Evolutionary conservation across 1,140 invertebrate species (phyloP), one percentile per base, ranked within the genome.

Genomic region (Lordiphosa mommai): DNA sequence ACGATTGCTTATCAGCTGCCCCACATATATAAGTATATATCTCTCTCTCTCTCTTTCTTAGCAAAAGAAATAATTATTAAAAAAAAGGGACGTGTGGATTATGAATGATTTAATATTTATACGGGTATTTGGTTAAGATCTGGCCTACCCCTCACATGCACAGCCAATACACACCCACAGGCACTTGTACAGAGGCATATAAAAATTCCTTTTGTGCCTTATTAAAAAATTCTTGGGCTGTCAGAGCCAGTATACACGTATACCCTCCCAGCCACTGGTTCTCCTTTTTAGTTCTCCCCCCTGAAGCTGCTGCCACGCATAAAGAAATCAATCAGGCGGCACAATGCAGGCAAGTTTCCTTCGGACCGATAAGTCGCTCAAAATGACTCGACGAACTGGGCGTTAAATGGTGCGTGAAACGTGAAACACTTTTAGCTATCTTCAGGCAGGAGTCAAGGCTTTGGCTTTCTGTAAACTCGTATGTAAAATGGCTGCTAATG

Each of bases 271-370:
- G 4, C 13, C 37, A 8, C 10, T 23, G 2, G 20, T 30, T 27
- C 12, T 46, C 27, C 27, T 30, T 27, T 30, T 44, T 14, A 8
- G n/a, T 3, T 1, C 12, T 8, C 8, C 27, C 27, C 43, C 27
- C 12, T 16, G 3, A 16, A 27, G n/a, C 29, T 47, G 12, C 29
- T 29, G 60, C 44, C 30, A 74, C 61, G 67, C 66, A 82, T 84
- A 84, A 66, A 84, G 77, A 82, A 82, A 82, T 82, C 76, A 82
- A 82, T 82, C 76, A 82, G 76, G 76, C 76, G 76, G 67, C 77
- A 82, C 71, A 82, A 82, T 82, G 63, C 63, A 61, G 70, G 65
- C 65, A 23, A 43, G 43, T 13, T 48, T 46, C 51, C 50, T 46
- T 46, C 10, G 34, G 44, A 41, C 49, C 71, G 76, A 80, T 80